Conservation (phyloP, 2,113 vertebrate genomes). For the Turnix velox region DNA sequence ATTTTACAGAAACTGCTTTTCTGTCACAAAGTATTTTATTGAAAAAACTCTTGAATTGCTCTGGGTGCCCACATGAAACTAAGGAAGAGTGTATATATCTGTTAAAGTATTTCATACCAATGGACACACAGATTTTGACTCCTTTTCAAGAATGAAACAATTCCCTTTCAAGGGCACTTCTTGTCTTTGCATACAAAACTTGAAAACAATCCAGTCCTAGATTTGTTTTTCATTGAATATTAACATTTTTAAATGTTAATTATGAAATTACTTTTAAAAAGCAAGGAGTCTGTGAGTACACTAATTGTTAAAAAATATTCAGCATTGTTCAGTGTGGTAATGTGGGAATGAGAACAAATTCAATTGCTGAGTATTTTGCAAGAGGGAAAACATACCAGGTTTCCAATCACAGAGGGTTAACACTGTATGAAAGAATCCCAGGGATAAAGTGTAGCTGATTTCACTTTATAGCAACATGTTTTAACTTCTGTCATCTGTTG, state of each 20-base stretch:
- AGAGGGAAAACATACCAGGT: background rate
- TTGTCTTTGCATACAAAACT: background rate
- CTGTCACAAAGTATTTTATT: slow-evolving; percentile 33
- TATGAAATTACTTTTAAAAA: background rate
- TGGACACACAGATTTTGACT: background rate
- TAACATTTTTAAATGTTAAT: background rate
- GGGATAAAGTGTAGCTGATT: slow-evolving; percentile 44
- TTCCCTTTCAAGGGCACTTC: background rate
- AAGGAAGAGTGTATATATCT: background rate
- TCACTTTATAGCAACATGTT: slow-evolving; percentile 45
- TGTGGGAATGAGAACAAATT: background rate
- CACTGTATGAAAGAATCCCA: background rate
- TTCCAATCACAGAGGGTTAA: slow-evolving; percentile 12
- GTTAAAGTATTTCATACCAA: background rate
- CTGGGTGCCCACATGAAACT: background rate
- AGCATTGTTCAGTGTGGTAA: background rate
- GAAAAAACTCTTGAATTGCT: background rate
- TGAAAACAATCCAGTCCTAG: background rate
- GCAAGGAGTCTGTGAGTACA: background rate
- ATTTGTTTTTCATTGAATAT: background rate
- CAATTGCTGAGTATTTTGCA: background rate
- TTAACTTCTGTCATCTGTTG: slow-evolving; percentile 59
- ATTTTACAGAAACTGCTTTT: slow-evolving; percentile 48
- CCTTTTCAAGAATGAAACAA: background rate
- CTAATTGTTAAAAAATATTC: background rate